Base-by-base conservation (phyloP, 2,113 vertebrate genomes). In the Octodon degus region DNA sequence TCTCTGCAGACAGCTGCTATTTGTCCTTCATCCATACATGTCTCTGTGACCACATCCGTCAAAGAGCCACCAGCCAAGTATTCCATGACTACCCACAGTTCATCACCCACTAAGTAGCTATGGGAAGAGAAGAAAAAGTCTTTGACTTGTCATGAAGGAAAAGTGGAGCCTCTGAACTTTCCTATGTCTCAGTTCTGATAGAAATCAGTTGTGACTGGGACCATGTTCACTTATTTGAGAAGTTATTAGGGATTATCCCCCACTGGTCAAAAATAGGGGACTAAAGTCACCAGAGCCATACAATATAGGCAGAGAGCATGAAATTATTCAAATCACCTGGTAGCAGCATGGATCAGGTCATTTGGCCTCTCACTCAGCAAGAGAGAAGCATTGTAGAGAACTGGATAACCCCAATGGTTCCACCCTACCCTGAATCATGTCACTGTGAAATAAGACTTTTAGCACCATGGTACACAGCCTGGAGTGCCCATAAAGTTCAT, bases 51-150 rank as follows among this genome's bases (percentile, higher is more conserved):
- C 40, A 99, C 99, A 76, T 99, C 99, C 0, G 99, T 99, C 95
- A 99, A 97, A 16, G 99, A 99, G 87, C 99, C 99, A 50, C 99
- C 99, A 19, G 99, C 99, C 98, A 99, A 98, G 97, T 99, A 99
- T 63, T 99, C 99, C 99, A 99, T 99, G 96, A 99, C 99, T 88
- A 99, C 99, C 99, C 99, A 99, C 27, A 99, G 98, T 93, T 99
- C 99, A 96, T 99, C 99, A 80, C 99, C 99, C 0, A 99, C 99
- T 97, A 99, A 98, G 98, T 99, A 99, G 98, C 99, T 99, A 96
- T 53, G 98, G 97, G 19, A 94, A 96, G 43, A 95, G 85, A 97
- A 96, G 68, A 90, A 67, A 8, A 53, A 86, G 7, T 83, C 0
- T 16, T 92, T 92, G 70, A 79, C 12, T 93, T 47, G 20, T 34